phyloP scores from a whole-genome alignment of 2,888 invertebrate species.

The Frankliniella intonsa region DNA sequence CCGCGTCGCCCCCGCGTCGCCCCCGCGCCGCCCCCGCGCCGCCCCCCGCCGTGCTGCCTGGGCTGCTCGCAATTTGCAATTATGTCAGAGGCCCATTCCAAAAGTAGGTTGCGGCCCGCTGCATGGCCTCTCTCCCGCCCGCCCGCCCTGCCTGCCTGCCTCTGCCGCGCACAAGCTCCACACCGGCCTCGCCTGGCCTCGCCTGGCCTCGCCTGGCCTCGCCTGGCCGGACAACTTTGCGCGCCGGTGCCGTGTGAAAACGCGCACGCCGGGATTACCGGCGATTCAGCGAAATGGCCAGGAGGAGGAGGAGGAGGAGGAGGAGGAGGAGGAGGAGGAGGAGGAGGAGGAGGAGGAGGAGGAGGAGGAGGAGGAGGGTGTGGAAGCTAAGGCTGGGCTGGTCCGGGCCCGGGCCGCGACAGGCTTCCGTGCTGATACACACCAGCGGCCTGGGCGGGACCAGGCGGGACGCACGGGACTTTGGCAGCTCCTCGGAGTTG shows the following conservation, averaged over 20 bases:
- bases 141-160: no score
- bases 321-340: no score
- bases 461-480: no score
- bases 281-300: neutral
- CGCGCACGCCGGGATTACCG: neutral
- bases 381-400: neutral
- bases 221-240: neutral
- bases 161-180: no score
- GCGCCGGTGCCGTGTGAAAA: neutral
- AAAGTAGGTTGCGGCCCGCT: neutral
- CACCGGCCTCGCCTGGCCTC: no score
- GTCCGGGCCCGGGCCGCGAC: no score
- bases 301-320: neutral
- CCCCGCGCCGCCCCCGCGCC: neutral
- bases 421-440: no score
- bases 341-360: no score
- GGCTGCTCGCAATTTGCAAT: constrained; percentile 17
- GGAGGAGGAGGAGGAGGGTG: no score
- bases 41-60: neutral
- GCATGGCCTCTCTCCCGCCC: neutral
- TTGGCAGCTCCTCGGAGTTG: no score
- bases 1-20: neutral
- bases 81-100: constrained; percentile 22
- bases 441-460: no score
- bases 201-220: no score